These are phyloP conservation scores for Machimus atricapillus DNA, from an alignment of 2,888 invertebrate species.

Conservation along the genomic window DNA sequence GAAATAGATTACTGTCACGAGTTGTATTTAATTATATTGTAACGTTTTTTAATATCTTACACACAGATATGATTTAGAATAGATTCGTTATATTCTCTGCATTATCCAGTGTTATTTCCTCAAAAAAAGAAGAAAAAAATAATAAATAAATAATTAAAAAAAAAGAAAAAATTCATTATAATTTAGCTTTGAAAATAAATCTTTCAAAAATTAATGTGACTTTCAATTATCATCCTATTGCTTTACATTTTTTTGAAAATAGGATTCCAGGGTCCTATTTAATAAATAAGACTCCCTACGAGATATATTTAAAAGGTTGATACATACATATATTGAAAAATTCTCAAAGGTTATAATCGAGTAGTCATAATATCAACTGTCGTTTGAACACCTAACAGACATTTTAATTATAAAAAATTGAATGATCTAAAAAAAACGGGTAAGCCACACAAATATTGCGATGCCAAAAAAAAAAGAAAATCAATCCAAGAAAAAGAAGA, in stretches of 20 bases:
- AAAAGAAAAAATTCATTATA: background rate
- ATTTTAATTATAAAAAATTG: background rate
- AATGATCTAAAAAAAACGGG: no score
- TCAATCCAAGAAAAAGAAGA: background rate
- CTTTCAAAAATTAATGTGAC: background rate
- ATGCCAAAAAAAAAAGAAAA: background rate
- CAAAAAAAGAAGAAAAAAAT: background rate
- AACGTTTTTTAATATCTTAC: background rate
- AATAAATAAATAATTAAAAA: background rate
- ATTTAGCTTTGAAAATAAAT: conserved; percentile 35
- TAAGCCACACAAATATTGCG: no score
- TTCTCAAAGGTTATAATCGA: background rate
- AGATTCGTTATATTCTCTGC: conserved; percentile 33
- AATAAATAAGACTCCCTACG: no score
- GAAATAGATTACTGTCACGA: background rate
- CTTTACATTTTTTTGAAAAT: no score
- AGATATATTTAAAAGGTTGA: no score
- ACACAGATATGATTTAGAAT: conserved; percentile 22
- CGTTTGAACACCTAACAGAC: background rate
- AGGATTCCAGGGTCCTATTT: no score
- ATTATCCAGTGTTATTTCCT: conserved; percentile 38
- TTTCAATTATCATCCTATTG: background rate
- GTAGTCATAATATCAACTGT: background rate
- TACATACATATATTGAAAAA: no score
- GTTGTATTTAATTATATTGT: conserved; percentile 9